These are phyloP conservation scores for Apistogramma diplotaenia DNA, from an alignment of 2,113 vertebrate species.

Conservation along the genomic window DNA sequence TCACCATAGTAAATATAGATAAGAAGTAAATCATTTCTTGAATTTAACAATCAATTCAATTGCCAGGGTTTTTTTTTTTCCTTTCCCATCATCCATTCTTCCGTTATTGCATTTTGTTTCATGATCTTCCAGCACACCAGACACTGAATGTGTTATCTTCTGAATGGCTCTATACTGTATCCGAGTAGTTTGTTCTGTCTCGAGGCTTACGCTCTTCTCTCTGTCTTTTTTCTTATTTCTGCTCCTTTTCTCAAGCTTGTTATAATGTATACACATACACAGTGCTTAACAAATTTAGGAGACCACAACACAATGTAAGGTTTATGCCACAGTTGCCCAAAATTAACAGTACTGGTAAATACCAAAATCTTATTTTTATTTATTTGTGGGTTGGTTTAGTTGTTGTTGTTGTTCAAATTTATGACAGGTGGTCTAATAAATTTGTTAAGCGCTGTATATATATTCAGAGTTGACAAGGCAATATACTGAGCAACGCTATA, in stretches of 20 bases:
- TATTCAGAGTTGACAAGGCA: background rate
- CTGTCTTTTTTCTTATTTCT: background rate
- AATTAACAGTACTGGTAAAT: background rate
- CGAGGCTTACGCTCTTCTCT: background rate
- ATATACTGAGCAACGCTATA: no score
- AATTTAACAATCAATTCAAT: conserved; percentile 11
- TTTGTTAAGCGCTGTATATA: accelerated
- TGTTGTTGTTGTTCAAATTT: background rate
- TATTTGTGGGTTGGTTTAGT: no score
- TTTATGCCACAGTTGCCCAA: background rate
- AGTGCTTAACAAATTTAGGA: background rate
- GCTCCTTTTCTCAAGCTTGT: background rate
- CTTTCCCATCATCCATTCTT: background rate
- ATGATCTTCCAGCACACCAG: background rate
- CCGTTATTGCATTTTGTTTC: conserved; percentile 10
- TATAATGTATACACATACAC: background rate
- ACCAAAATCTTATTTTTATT: background rate
- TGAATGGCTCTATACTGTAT: background rate
- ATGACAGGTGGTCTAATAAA: background rate
- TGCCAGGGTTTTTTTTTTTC: background rate
- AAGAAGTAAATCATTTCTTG: conserved; percentile 5
- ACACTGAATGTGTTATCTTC: conserved; percentile 26
- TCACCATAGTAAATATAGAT: conserved; percentile 5
- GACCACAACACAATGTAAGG: background rate
- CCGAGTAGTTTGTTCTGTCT: background rate